Conservation (phyloP, 2,888 invertebrate species). For the Itoplectis maculator region DNA sequence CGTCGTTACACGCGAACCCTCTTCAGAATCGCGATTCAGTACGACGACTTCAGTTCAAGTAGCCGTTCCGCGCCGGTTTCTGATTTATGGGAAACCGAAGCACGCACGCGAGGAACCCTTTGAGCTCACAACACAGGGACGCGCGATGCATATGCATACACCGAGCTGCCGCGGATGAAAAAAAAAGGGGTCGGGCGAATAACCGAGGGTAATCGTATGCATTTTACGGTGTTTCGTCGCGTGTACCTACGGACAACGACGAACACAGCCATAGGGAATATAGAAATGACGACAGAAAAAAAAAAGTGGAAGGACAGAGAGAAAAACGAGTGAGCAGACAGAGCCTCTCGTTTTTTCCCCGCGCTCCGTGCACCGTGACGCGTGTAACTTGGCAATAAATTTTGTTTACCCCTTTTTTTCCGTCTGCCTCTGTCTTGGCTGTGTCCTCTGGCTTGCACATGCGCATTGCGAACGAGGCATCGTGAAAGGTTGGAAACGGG, state of each 20-base stretch:
- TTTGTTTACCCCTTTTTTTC: conserved; percentile 76
- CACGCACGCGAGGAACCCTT: conserved; percentile 73
- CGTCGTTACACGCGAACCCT: conserved; percentile 48
- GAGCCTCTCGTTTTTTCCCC: conserved; percentile 70
- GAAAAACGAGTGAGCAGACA: conserved; percentile 30
- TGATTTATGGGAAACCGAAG: conserved; percentile 78
- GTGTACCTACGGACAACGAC: conserved; percentile 40
- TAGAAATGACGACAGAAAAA: background rate
- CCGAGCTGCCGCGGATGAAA: too few species aligned
- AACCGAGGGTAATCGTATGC: conserved; percentile 81
- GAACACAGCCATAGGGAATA: conserved; percentile 42
- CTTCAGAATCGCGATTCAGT: conserved; percentile 33
- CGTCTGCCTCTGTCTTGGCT: conserved; percentile 61
- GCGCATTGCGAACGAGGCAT: background rate
- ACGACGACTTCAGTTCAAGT: conserved; percentile 21
- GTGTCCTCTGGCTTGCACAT: conserved; percentile 62
- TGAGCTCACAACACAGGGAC: conserved; percentile 68
- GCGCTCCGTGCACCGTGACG: conserved; percentile 75
- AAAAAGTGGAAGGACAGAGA: conserved; percentile 32
- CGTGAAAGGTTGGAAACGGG: background rate
- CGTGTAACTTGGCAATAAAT: conserved; percentile 81
- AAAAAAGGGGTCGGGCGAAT: conserved; percentile 72
- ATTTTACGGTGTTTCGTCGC: conserved; percentile 77
- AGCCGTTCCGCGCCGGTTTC: conserved; percentile 50
- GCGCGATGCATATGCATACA: conserved; percentile 68